Conservation (phyloP, 2,888 invertebrate genomes). For the Xanthia togata region DNA sequence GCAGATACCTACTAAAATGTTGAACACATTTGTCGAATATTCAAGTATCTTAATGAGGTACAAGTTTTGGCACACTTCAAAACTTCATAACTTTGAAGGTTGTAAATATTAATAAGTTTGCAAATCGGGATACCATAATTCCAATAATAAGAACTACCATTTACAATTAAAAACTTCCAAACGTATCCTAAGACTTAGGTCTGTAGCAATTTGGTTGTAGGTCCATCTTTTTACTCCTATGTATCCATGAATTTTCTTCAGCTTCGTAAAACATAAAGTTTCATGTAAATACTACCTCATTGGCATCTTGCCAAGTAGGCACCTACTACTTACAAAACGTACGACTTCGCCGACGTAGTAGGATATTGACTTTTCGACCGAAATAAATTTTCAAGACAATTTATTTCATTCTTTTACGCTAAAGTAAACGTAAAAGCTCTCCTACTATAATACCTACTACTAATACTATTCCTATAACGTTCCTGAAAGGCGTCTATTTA, state of each 20-base stretch:
- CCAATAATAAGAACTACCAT: neutral
- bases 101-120: neutral
- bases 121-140: neutral
- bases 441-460: constrained; percentile 16
- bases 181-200: neutral
- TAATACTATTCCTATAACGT: constrained; percentile 9
- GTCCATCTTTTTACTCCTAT: neutral
- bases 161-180: neutral
- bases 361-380: too few relatives aligned
- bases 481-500: constrained; percentile 46
- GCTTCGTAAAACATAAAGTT: neutral
- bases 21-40: constrained; percentile 16
- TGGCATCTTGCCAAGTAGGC: constrained; percentile 31
- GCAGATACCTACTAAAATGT: constrained; percentile 8
- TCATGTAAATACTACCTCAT: neutral
- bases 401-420: constrained; percentile 13
- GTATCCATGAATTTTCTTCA: constrained; percentile 14
- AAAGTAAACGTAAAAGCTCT: constrained; percentile 17
- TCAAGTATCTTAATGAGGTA: constrained; percentile 14
- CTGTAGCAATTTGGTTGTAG: neutral
- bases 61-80: neutral
- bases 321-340: constrained; percentile 9
- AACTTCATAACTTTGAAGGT: neutral
- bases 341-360: neutral
- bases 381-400: neutral